phyloP scores from a whole-genome alignment of 2,888 invertebrate genomes.

The Drosophila sordidapex region DNA sequence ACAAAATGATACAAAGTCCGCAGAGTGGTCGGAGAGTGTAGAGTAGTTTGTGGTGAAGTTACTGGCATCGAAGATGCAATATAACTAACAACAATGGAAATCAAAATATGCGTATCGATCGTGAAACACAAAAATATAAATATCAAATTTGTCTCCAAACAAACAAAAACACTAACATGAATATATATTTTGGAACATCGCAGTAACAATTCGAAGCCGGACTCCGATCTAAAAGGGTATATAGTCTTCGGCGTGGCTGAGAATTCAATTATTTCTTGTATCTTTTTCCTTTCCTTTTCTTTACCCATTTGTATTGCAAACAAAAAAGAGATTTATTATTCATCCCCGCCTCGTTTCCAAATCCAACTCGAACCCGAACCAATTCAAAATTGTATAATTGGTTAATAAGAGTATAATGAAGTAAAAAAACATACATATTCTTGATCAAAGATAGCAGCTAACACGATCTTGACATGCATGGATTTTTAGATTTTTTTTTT shows the following conservation, averaged over 20 bases:
- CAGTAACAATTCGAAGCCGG: neutral
- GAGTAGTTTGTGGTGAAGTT: neutral
- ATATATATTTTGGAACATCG: neutral
- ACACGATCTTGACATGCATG: neutral
- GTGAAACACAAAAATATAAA: neutral
- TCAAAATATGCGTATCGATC: neutral
- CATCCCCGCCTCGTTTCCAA: neutral
- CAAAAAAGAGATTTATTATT: neutral
- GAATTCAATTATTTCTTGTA: neutral
- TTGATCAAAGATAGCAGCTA: neutral
- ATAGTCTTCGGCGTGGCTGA: neutral
- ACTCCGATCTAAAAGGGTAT: neutral
- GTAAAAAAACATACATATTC: neutral
- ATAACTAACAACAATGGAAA: neutral
- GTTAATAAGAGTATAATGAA: neutral
- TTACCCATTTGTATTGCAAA: slow-evolving; percentile 34
- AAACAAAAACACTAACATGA: neutral
- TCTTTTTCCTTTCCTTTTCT: neutral
- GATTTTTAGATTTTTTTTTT: neutral
- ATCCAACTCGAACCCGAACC: neutral
- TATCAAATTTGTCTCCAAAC: neutral
- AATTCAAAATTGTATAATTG: neutral
- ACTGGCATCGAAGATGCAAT: neutral
- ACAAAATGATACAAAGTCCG: slow-evolving; percentile 49
- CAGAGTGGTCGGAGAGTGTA: neutral